These are phyloP conservation scores for Tetranychus cinnabarinus DNA, from an alignment of 1,140 invertebrate species.

Conservation along the genomic window DNA sequence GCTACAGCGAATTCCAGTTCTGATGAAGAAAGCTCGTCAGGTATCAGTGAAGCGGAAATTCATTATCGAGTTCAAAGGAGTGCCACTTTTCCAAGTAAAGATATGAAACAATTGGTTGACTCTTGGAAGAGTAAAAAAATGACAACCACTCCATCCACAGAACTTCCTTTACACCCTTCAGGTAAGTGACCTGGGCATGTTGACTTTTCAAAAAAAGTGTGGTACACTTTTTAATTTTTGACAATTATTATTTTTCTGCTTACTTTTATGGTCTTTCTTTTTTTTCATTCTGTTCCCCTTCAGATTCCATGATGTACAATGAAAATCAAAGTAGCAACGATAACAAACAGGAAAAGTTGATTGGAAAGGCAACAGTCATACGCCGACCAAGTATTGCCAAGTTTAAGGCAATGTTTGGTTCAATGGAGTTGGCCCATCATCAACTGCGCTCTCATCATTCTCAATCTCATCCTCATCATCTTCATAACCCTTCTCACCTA, in stretches of 20 bases:
- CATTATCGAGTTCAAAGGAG: background rate
- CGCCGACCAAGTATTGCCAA: slow-evolving; percentile 24
- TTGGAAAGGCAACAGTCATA: slow-evolving; percentile 16
- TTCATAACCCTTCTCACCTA: too few species aligned
- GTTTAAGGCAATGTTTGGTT: slow-evolving; percentile 24
- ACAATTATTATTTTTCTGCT: too few species aligned
- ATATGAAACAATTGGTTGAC: background rate
- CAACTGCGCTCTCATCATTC: background rate
- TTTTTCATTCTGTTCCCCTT: background rate
- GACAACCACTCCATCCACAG: background rate
- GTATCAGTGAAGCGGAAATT: background rate
- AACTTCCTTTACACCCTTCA: background rate
- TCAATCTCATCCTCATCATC: background rate
- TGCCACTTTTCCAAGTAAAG: background rate
- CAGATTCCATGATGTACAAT: background rate
- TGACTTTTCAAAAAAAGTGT: background rate
- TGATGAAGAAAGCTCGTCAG: background rate
- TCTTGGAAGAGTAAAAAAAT: background rate
- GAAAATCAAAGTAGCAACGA: background rate
- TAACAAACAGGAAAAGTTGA: slow-evolving; percentile 12
- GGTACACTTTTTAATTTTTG: background rate
- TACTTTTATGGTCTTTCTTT: too few species aligned
- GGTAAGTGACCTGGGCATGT: background rate
- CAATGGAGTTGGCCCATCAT: background rate
- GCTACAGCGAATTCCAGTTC: background rate